A percentile compares a stretch with the other conserved stretches of the same genome.
Conservation (phyloP, 1,140 invertebrate species). For the Drosophila lacteicornis region DNA sequence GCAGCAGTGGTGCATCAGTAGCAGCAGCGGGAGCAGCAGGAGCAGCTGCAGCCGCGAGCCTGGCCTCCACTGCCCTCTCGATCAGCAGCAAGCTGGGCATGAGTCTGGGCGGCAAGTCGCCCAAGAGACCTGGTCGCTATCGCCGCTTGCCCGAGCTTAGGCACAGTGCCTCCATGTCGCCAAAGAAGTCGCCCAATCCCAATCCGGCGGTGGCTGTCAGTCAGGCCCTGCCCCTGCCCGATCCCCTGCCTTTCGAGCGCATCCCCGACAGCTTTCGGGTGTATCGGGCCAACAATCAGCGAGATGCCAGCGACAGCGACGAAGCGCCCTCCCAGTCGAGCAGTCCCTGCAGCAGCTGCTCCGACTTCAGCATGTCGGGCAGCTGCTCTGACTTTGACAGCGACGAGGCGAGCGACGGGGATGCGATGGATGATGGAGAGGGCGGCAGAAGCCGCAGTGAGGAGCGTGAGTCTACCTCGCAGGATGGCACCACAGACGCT, state of each 20-base stretch:
- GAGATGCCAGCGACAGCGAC: slow-evolving; percentile 80
- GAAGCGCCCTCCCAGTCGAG: slow-evolving; percentile 76
- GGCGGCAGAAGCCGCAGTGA: slow-evolving; percentile 55
- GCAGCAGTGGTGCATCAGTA: slow-evolving; percentile 3
- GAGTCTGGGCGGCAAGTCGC: slow-evolving; percentile 65
- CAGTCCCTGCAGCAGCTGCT: slow-evolving; percentile 84
- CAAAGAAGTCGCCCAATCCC: slow-evolving; percentile 77
- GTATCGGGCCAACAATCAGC: slow-evolving; percentile 78
- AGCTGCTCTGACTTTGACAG: slow-evolving; percentile 81
- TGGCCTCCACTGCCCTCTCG: slow-evolving; percentile 54
- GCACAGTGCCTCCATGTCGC: slow-evolving; percentile 76
- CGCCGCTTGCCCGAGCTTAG: slow-evolving; percentile 65
- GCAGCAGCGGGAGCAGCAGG: slow-evolving; percentile 8
- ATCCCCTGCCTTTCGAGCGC: slow-evolving; percentile 68
- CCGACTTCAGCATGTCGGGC: slow-evolving; percentile 78
- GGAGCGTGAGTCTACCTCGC: slow-evolving; percentile 61
- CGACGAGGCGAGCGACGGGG: slow-evolving; percentile 78
- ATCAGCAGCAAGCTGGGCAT: slow-evolving; percentile 67
- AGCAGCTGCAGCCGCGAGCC: slow-evolving; percentile 30
- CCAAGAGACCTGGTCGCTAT: slow-evolving; percentile 75
- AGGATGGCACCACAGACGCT: slow-evolving; percentile 70
- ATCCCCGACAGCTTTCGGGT: slow-evolving; percentile 84
- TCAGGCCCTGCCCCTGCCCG: slow-evolving; percentile 32
- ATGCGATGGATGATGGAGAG: slow-evolving; percentile 55
- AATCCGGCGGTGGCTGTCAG: slow-evolving; percentile 52